These are phyloP conservation scores for Chloroclystis v-ata DNA, from an alignment of 2,888 invertebrate species.

Conservation along the genomic window DNA sequence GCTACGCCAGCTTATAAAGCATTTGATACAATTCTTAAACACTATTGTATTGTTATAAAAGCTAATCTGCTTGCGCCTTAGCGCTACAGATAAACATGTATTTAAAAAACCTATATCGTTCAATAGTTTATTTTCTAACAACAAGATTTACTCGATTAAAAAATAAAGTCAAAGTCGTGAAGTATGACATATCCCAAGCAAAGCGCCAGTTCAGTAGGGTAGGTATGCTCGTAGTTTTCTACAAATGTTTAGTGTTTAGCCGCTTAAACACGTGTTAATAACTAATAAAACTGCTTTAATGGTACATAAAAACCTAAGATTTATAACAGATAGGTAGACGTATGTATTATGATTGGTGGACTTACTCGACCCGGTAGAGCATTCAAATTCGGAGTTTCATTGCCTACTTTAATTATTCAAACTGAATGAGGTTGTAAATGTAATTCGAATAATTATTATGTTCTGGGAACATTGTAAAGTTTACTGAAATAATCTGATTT, in stretches of 20 bases:
- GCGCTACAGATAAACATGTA: no score
- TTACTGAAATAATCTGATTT: slow-evolving; percentile 1
- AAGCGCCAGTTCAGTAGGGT: slow-evolving; percentile 18
- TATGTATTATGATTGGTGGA: slow-evolving; percentile 62
- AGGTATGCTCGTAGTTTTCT: slow-evolving; percentile 66
- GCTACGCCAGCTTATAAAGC: no score
- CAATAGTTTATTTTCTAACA: no score
- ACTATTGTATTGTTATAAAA: no score
- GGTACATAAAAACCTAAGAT: slow-evolving; percentile 76
- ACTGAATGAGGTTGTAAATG: slow-evolving; percentile 27
- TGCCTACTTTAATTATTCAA: slow-evolving; percentile 39
- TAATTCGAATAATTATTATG: slow-evolving; percentile 21
- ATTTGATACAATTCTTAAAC: no score
- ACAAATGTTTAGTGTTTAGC: slow-evolving; percentile 71
- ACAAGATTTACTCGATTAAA: no score
- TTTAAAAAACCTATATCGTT: no score
- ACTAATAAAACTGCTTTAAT: slow-evolving; percentile 75
- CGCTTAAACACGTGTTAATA: slow-evolving; percentile 75
- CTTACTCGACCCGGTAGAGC: slow-evolving; percentile 47
- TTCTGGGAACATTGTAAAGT: slow-evolving; percentile 10
- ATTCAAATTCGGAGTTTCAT: slow-evolving; percentile 48
- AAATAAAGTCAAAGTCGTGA: not conserved
- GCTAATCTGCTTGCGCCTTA: no score
- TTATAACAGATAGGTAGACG: slow-evolving; percentile 68
- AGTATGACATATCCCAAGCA: slow-evolving; percentile 8